Base-by-base conservation (phyloP, 2,113 vertebrate species). In the Alligator sinensis region DNA sequence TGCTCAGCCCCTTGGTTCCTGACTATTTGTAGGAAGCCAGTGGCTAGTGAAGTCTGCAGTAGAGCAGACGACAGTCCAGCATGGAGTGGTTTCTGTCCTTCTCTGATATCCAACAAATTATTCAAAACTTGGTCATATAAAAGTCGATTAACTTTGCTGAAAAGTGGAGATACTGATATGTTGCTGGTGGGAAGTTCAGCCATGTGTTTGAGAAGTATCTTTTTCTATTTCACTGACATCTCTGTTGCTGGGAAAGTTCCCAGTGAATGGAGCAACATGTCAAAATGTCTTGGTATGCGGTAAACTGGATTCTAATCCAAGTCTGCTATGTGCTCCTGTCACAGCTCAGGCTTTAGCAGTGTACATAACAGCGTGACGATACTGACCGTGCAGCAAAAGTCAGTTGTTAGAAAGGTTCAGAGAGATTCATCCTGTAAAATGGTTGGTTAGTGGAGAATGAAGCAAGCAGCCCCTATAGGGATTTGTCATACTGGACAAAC, bases 301-400 rank as follows among this genome's bases (percentile, higher is more conserved):
- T 61, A 90, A 28, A 7, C 75, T 17, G 17, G 9, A 28, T 68
- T 68, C 64, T 30, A 68, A n/a, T 82, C 74, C 30, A 72, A 4
- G 77, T 59, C 58, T 86, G 58, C 83, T 64, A 0, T 6, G 0
- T 9, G 25, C 30, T 77, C 78, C 47, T 13, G 5, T 30, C 3
- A 21, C 30, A 30, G 19, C 55, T 77, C 11, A 30, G 19, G 28
- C 4, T 1, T 57, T 22, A 11, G 60, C 58, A 11, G 14, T 30
- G 55, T n/a, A 58, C 15, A 4, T 77, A 58, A 28, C 55, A 59
- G 7, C 59, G 28, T 28, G 30, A n/a, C 28, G 9, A 18, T 68
- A 68, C 16, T 17, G 30, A 68, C 30, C 28, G 8, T 17, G 25
- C 55, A 84, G 30, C 72, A 84, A 79, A 27, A 86, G 8, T 11